phyloP scores from a whole-genome alignment of 1,140 invertebrate species.

The Drosophila subobscura region DNA sequence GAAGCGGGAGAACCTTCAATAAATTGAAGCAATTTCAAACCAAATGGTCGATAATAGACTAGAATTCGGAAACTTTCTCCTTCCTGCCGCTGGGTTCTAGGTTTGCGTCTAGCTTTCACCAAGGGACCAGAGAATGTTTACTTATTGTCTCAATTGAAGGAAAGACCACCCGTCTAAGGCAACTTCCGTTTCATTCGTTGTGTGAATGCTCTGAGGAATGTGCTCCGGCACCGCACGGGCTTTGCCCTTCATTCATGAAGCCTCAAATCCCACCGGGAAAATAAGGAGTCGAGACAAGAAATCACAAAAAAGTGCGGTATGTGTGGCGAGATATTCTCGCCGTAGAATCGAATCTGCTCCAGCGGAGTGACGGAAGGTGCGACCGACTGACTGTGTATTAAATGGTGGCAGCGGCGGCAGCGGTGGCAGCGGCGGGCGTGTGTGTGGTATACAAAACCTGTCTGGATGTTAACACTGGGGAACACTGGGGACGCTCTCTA shows the following conservation, averaged over 20 bases:
- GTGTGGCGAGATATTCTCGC: slow-evolving; percentile 30
- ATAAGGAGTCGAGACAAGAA: slow-evolving; percentile 61
- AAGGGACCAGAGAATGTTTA: slow-evolving; percentile 40
- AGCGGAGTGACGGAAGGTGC: slow-evolving; percentile 1
- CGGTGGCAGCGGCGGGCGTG: not conserved
- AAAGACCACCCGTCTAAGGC: slow-evolving; percentile 36
- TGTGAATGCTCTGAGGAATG: slow-evolving; percentile 41
- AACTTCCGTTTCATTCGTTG: slow-evolving; percentile 71
- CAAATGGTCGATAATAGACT: slow-evolving; percentile 47
- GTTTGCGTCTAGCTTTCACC: slow-evolving; percentile 19
- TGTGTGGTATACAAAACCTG: slow-evolving; percentile 56
- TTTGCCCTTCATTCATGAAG: slow-evolving; percentile 75
- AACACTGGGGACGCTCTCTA: slow-evolving; percentile 39
- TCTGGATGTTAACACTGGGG: slow-evolving; percentile 54
- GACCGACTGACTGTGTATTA: not conserved
- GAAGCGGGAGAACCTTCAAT: slow-evolving; percentile 36
- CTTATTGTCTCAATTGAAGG: slow-evolving; percentile 73
- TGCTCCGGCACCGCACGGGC: slow-evolving; percentile 19
- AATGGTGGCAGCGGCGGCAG: not conserved
- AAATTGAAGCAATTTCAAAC: slow-evolving; percentile 44
- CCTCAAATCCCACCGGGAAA: slow-evolving; percentile 73
- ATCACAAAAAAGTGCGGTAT: slow-evolving; percentile 60
- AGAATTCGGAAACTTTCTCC: slow-evolving; percentile 16
- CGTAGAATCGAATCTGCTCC: not conserved
- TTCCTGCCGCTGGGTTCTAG: not conserved